A percentile compares a stretch with the other conserved stretches of the same genome.
These are phyloP conservation scores for Tychaedon coryphoeus DNA, from an alignment of 2,113 vertebrate species.

Conservation along the genomic window DNA sequence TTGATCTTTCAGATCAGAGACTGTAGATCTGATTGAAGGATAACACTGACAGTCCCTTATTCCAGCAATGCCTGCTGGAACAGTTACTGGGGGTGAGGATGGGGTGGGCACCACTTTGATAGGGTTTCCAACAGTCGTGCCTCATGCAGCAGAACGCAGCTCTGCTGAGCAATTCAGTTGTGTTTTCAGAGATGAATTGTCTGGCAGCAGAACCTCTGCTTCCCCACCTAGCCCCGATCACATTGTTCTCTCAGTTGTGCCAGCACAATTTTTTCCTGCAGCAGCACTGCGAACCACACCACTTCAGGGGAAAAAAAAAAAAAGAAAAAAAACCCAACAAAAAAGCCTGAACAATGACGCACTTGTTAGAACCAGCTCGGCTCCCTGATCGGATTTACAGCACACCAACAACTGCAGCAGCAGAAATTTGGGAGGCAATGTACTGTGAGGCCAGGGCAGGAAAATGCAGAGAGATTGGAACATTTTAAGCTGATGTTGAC, in stretches of 20 bases:
- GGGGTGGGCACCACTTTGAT: not conserved
- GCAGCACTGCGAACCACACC: conserved; percentile 25
- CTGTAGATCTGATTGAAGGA: conserved; percentile 49
- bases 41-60: not conserved
- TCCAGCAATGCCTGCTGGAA: not conserved
- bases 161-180: not conserved
- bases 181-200: not conserved
- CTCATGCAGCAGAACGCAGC: not conserved
- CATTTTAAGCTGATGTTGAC: not conserved
- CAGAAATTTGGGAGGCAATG: not conserved
- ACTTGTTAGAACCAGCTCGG: conserved; percentile 43
- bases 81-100: not conserved
- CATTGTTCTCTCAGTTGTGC: conserved; percentile 21
- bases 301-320: not conserved
- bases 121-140: not conserved
- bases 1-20: conserved; percentile 75
- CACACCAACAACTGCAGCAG: not conserved
- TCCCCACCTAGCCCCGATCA: not conserved
- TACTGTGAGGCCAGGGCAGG: not conserved
- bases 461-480: not conserved
- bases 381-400: conserved; percentile 20
- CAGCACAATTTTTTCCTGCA: conserved; percentile 47
- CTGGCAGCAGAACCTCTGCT: conserved; percentile 10
- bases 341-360: conserved; percentile 13
- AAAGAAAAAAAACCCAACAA: not conserved